A percentile compares a stretch with the other conserved stretches of the same genome.
Evolutionary conservation across 1,140 invertebrate species (phyloP).

Genomic region (Agrypnia vestita): DNA sequence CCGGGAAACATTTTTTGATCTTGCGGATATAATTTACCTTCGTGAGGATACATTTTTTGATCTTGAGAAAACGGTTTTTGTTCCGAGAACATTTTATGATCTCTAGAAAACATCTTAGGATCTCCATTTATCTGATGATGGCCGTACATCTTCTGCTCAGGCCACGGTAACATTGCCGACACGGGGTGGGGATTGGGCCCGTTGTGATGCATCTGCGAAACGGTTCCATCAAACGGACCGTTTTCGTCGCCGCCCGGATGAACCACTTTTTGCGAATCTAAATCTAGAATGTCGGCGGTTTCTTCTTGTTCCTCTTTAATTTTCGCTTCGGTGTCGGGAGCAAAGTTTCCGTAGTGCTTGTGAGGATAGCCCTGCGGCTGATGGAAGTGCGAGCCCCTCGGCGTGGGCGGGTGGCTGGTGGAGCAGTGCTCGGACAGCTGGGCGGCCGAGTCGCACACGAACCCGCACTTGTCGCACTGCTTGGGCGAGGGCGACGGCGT

Average conservation of each 20-base stretch:
- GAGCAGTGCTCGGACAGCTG: constrained; percentile 82
- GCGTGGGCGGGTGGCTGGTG: constrained; percentile 78
- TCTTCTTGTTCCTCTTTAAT: constrained; percentile 78
- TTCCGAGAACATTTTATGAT: constrained; percentile 63
- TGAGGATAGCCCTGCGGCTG: constrained; percentile 69
- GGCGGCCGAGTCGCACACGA: constrained; percentile 80
- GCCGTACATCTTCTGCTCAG: constrained; percentile 69
- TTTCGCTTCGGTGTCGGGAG: constrained; percentile 68
- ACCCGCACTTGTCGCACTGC: constrained; percentile 88
- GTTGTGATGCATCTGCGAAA: constrained; percentile 68
- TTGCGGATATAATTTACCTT: constrained; percentile 69
- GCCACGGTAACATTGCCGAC: constrained; percentile 76
- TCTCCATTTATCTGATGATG: constrained; percentile 69
- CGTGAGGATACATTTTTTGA: constrained; percentile 72
- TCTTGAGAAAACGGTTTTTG: constrained; percentile 65
- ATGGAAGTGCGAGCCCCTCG: constrained; percentile 66
- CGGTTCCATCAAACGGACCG: constrained; percentile 72
- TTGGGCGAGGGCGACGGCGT: constrained; percentile 77
- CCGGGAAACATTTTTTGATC: constrained; percentile 70
- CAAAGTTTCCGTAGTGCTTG: constrained; percentile 68
- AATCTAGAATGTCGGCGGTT: constrained; percentile 86
- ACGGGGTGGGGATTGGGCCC: constrained; percentile 75
- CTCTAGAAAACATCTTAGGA: constrained; percentile 66
- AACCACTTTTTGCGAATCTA: constrained; percentile 91
- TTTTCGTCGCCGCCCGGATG: constrained; percentile 75